Evolutionary conservation across 2,113 vertebrate genomes (phyloP).

Genomic region (Atlantisia rogersi): DNA sequence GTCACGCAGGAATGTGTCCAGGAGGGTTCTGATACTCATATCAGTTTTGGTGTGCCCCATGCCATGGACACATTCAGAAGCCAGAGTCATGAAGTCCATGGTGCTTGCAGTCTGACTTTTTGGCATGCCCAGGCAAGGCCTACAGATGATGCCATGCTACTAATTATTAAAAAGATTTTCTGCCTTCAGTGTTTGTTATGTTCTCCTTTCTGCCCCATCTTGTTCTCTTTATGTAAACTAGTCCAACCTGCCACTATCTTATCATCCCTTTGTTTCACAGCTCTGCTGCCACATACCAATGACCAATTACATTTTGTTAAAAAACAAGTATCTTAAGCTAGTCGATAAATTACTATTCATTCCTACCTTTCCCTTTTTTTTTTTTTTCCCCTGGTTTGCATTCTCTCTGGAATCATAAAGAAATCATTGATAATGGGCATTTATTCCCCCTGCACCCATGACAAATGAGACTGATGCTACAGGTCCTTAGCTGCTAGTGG

Average conservation of each 20-base stretch:
- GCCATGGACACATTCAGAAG: neutral
- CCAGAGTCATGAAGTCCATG: neutral
- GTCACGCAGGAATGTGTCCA: too few species aligned
- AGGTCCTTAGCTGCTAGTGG: neutral
- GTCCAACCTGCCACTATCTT: neutral
- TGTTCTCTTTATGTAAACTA: neutral
- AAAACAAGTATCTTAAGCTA: neutral
- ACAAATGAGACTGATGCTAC: neutral
- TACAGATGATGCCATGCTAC: neutral
- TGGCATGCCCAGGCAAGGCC: neutral
- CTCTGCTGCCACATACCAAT: neutral
- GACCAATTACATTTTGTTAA: neutral
- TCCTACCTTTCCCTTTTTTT: fast-evolving
- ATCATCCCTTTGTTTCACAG: neutral
- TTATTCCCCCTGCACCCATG: neutral
- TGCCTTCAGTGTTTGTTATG: neutral
- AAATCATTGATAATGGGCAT: neutral
- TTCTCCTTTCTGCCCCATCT: neutral
- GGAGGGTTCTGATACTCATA: too few species aligned
- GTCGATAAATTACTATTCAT: neutral
- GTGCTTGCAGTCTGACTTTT: neutral
- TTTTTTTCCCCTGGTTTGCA: neutral
- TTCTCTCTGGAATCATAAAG: neutral
- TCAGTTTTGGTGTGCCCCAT: neutral
- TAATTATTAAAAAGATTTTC: neutral